Evolutionary conservation across 2,888 invertebrate genomes (phyloP).

Genomic region (Eueremaeus valkanovi): DNA sequence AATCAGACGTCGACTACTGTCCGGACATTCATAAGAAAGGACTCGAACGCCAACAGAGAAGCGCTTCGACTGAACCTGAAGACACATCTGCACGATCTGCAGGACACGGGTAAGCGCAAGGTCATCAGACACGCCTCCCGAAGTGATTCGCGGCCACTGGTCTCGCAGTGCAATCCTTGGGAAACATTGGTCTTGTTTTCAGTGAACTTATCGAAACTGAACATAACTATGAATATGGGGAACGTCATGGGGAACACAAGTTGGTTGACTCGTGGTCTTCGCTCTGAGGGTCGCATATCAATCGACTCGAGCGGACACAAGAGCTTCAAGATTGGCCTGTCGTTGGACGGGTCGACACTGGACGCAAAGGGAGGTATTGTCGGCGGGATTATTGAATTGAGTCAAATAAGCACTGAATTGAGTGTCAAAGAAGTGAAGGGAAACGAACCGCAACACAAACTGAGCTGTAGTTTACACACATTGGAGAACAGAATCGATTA

Average conservation of each 20-base stretch:
- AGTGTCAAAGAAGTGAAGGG: conserved; percentile 85
- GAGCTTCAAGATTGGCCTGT: conserved; percentile 82
- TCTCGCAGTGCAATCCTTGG: conserved; percentile 64
- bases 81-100: too few species aligned
- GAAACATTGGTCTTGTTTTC: conserved; percentile 93
- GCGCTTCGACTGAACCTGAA: conserved; percentile 33
- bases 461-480: conserved; percentile 74
- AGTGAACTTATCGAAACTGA: conserved; percentile 89
- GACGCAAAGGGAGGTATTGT: conserved; percentile 97
- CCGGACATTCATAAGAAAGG: background rate
- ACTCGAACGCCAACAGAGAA: conserved; percentile 5
- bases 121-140: background rate
- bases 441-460: conserved; percentile 79
- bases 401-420: conserved; percentile 83
- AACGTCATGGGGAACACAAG: conserved; percentile 98
- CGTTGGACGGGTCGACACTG: conserved; percentile 80
- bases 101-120: conserved; percentile 1
- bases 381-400: conserved; percentile 88
- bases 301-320: conserved; percentile 92
- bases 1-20: conserved; percentile 11
- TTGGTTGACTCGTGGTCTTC: conserved; percentile 88
- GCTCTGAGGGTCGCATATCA: conserved; percentile 82
- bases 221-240: conserved; percentile 99
- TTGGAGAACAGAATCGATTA: conserved; percentile 89
- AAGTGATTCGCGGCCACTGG: background rate